phyloP scores from a whole-genome alignment of 2,888 invertebrate genomes.

The Amaurobius ferox region DNA sequence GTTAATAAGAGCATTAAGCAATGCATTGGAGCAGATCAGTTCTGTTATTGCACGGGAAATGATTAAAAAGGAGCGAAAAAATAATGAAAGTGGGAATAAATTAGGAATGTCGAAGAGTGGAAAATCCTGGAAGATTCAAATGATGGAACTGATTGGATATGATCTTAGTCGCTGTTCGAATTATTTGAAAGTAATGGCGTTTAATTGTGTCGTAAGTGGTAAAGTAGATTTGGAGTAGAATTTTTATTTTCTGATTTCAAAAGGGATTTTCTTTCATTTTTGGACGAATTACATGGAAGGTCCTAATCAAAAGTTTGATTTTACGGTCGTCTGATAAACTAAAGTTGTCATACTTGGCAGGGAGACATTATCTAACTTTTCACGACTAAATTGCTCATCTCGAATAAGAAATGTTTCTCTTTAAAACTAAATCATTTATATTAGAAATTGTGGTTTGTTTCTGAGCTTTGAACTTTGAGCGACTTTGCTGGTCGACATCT shows the following conservation, averaged over 20 bases:
- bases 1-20: slow-evolving; percentile 54
- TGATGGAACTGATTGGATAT: neutral
- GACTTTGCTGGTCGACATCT: too few relatives aligned
- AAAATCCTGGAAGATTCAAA: neutral
- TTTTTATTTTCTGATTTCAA: neutral
- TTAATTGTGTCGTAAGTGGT: neutral
- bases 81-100: neutral
- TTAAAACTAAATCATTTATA: too few relatives aligned
- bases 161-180: neutral
- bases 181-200: neutral
- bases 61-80: slow-evolving; percentile 40
- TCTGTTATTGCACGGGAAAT: slow-evolving; percentile 31
- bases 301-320: too few relatives aligned
- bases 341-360: too few relatives aligned
- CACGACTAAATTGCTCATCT: too few relatives aligned
- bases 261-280: too few relatives aligned
- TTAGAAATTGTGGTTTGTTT: too few relatives aligned
- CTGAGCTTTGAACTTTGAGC: too few relatives aligned
- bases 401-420: too few relatives aligned
- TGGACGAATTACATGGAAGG: too few relatives aligned
- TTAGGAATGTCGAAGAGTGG: neutral
- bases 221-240: neutral
- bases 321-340: too few relatives aligned
- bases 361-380: too few relatives aligned
- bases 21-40: slow-evolving; percentile 30